Evolutionary conservation across 2,797 vertebrate genomes (phyloP).

Genomic region (Ctenochaetus hawaiiensis): DNA sequence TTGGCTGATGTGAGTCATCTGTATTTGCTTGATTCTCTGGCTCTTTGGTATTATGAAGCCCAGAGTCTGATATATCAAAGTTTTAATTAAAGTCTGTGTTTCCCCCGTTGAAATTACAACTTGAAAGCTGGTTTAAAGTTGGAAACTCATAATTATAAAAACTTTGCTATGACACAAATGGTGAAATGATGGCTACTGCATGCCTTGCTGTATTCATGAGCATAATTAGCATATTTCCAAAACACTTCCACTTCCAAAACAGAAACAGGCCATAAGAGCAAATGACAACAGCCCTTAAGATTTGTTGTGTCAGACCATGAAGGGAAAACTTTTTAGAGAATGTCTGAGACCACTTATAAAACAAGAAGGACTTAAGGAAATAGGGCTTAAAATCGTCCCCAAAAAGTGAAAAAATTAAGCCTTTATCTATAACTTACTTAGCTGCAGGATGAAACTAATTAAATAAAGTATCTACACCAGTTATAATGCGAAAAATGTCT

Average conservation of each 20-base stretch:
- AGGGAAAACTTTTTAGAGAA: neutral
- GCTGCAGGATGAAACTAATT: neutral
- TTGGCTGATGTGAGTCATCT: neutral
- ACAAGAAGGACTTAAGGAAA: neutral
- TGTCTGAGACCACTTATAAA: no score
- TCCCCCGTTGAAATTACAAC: neutral
- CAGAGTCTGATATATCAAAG: neutral
- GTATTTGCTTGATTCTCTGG: neutral
- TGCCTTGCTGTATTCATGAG: neutral
- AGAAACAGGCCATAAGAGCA: no score
- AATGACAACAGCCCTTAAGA: neutral
- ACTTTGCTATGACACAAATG: no score
- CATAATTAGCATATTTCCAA: neutral
- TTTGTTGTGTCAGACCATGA: neutral
- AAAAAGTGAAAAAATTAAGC: conserved; percentile 6
- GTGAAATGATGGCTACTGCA: no score
- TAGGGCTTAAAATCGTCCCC: neutral
- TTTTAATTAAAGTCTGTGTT: neutral
- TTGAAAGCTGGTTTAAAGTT: neutral
- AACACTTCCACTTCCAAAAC: neutral
- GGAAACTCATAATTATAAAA: neutral
- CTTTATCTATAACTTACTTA: conserved; percentile 1
- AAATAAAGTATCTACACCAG: no score
- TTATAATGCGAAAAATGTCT: no score
- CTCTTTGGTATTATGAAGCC: neutral